Evolutionary conservation across 2,797 vertebrate species (phyloP), one percentile per base, ranked within the genome.

Genomic region (Hylomyscus alleni): DNA sequence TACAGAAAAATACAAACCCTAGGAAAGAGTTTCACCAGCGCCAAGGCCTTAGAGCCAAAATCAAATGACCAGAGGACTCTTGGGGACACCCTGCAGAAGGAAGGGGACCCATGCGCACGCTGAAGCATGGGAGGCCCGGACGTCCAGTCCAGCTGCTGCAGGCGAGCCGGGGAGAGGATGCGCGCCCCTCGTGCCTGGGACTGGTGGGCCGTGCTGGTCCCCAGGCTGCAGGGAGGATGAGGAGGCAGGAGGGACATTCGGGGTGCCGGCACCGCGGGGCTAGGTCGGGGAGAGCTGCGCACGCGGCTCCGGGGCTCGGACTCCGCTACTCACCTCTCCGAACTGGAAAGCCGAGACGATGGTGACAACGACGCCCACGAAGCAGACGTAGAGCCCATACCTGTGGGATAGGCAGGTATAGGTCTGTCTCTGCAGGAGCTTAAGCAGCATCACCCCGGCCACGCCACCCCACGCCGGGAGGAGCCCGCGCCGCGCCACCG

Each of bases 401-500:
- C 99, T 98, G 98, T 99, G 99, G 88, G 99, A 99, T 98, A 99
- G 99, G 98, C 99, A 99, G 98, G 99, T 99, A 98, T 99, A 99
- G 77, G 99, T 99, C 99, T 99, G 99, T 97, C 99, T 98, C 99
- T 99, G 99, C 65, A 99, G 91, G 85, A 99, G 99, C 99, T 99
- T 99, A 97, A 99, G 99, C 98, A 99, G 99, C 99, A 99, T 99
- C 98, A 98, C 99, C 98, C 34, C 85, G 75, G 83, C 98, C 75
- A 95, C 92, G 86, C 85, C 88, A 60, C 96, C 67, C 85, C 67
- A 72, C 85, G 67, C 85, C n/a, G 34, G 67, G 50, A 40, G 67
- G 85, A 88, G 89, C 97, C 69, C 82, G 82, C 82, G 80, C 97
- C 90, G 58, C 26, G 89, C 89, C 96, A 3, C 87, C 95, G 90